Conservation (phyloP, 2,113 vertebrate genomes). For the Mus spicilegus region DNA sequence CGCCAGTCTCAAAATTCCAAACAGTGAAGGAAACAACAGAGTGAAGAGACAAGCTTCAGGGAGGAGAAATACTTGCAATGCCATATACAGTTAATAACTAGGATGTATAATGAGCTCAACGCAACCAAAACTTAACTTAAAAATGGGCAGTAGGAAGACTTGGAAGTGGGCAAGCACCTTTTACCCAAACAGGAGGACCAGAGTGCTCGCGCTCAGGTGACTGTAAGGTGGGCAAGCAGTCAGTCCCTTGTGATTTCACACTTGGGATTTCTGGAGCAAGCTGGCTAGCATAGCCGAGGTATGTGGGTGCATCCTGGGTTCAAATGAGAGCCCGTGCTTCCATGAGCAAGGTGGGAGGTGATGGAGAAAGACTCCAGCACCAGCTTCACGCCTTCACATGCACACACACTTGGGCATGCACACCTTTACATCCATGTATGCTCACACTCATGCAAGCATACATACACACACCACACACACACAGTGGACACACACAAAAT, state of each 20-base stretch:
- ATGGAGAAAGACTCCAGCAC: neutral
- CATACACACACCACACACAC: neutral
- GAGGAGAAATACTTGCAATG: neutral
- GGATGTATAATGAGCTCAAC: neutral
- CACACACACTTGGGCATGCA: neutral
- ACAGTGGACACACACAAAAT: neutral
- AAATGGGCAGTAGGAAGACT: neutral
- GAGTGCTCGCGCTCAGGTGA: neutral
- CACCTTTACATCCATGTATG: neutral
- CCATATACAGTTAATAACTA: neutral
- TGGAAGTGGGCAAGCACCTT: neutral
- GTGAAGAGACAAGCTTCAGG: neutral
- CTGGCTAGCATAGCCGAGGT: neutral
- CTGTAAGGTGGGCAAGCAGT: neutral
- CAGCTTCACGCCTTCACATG: neutral
- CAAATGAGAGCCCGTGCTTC: neutral
- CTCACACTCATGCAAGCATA: neutral
- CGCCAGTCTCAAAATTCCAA: neutral
- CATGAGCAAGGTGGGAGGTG: neutral
- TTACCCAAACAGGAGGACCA: neutral
- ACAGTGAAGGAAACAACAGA: neutral
- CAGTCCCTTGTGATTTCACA: neutral
- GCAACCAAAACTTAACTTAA: neutral
- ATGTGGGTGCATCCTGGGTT: neutral
- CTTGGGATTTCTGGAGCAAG: neutral